A percentile compares a stretch with the other conserved stretches of the same genome.
Conservation (phyloP, 1,140 invertebrate species). For the Drosophila funebris region DNA sequence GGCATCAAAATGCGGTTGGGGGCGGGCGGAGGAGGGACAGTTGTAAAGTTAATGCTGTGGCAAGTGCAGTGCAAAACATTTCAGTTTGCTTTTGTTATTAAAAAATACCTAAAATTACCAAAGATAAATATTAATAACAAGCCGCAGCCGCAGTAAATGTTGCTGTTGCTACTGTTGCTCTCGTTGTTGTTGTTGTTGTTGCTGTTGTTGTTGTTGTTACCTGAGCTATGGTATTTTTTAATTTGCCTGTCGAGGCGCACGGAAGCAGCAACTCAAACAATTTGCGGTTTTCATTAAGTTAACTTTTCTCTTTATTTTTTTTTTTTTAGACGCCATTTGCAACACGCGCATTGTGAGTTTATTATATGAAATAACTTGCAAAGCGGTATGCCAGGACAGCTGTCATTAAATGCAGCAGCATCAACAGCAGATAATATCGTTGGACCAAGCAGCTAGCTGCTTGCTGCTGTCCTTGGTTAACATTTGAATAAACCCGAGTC, state of each 20-base stretch:
- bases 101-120: constrained; percentile 82
- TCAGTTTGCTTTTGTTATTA: constrained; percentile 74
- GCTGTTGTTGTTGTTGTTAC: constrained; percentile 24
- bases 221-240: constrained; percentile 70
- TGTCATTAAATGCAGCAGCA: constrained; percentile 73
- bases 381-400: constrained; percentile 67
- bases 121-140: constrained; percentile 82
- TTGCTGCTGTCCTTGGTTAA: constrained; percentile 13
- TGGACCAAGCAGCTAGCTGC: neutral
- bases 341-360: constrained; percentile 57
- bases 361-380: constrained; percentile 79
- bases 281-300: constrained; percentile 80
- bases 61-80: constrained; percentile 67
- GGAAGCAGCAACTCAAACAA: constrained; percentile 73
- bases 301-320: too few relatives aligned
- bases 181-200: constrained; percentile 34
- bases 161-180: constrained; percentile 27
- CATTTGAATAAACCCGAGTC: constrained; percentile 52
- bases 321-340: constrained; percentile 35
- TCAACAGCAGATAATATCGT: neutral
- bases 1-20: too few relatives aligned
- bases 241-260: constrained; percentile 59
- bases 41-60: constrained; percentile 59
- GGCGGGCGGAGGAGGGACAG: too few relatives aligned
- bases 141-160: constrained; percentile 62